Evolutionary conservation across 2,113 vertebrate species (phyloP).

Genomic region (Bombycilla garrulus): DNA sequence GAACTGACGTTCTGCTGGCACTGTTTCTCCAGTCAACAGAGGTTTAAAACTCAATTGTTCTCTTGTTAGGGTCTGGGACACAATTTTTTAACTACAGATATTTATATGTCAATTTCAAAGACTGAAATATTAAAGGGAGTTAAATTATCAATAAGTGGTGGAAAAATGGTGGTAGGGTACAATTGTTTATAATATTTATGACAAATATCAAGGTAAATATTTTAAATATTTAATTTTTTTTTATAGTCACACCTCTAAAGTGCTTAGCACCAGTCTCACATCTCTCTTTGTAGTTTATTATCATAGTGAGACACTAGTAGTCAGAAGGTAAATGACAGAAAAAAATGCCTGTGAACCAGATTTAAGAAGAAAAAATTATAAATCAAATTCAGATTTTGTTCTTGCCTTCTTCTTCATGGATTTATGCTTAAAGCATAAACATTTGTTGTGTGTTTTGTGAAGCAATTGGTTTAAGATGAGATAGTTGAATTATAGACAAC

Average conservation of each 20-base stretch:
- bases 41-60: not conserved
- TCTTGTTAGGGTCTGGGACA: not conserved
- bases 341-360: conserved; percentile 6
- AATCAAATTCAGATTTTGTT: conserved; percentile 9
- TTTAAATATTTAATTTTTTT: not conserved
- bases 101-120: not conserved
- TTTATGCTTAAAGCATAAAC: conserved; percentile 29
- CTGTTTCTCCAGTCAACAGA: not conserved
- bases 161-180: not conserved
- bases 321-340: conserved; percentile 22
- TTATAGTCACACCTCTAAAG: not conserved
- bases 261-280: not conserved
- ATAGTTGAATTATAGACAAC: not conserved
- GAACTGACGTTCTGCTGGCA: not conserved
- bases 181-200: not conserved
- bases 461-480: not conserved
- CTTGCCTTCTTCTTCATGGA: not conserved
- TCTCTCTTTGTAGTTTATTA: conserved; percentile 12
- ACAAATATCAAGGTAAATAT: not conserved
- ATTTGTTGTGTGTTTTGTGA: not conserved
- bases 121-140: not conserved
- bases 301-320: not conserved
- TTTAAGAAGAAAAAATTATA: not conserved
- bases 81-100: not conserved
- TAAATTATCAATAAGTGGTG: not conserved